Percentiles rank a stretch among this genome's conserved stretches.
phyloP scores from a whole-genome alignment of 2,888 invertebrate species.

The Drosophila sordidula region DNA sequence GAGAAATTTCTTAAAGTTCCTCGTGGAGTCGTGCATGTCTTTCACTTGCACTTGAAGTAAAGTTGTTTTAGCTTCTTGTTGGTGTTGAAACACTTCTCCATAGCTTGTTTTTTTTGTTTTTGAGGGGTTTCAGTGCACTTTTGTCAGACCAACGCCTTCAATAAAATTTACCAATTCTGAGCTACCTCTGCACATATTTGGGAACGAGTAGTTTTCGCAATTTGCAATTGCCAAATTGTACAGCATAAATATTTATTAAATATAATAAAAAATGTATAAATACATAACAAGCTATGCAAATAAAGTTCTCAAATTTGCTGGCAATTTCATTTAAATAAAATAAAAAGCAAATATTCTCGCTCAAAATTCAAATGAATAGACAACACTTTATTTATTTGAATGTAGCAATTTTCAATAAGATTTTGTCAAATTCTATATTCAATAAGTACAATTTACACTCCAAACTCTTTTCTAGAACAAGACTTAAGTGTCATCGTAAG shows the following conservation, averaged over 20 bases:
- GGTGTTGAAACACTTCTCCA: slow-evolving; percentile 13
- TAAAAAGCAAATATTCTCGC: neutral
- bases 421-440: neutral
- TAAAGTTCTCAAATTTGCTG: neutral
- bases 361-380: neutral
- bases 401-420: neutral
- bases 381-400: too few relatives aligned
- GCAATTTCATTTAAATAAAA: neutral
- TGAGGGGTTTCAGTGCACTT: slow-evolving; percentile 7
- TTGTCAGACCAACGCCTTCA: slow-evolving; percentile 33
- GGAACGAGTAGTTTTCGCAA: neutral
- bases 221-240: neutral
- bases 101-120: slow-evolving; percentile 1
- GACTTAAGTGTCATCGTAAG: neutral
- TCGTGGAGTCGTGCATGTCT: slow-evolving; percentile 34
- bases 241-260: neutral
- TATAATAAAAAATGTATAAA: neutral
- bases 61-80: slow-evolving; percentile 16
- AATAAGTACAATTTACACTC: neutral
- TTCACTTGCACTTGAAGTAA: slow-evolving; percentile 38
- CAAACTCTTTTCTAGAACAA: neutral
- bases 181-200: neutral
- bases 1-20: slow-evolving; percentile 15
- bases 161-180: slow-evolving; percentile 7
- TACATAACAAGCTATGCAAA: neutral